Base-by-base conservation (phyloP, 2,113 vertebrate genomes). In the Cathartes aura region DNA sequence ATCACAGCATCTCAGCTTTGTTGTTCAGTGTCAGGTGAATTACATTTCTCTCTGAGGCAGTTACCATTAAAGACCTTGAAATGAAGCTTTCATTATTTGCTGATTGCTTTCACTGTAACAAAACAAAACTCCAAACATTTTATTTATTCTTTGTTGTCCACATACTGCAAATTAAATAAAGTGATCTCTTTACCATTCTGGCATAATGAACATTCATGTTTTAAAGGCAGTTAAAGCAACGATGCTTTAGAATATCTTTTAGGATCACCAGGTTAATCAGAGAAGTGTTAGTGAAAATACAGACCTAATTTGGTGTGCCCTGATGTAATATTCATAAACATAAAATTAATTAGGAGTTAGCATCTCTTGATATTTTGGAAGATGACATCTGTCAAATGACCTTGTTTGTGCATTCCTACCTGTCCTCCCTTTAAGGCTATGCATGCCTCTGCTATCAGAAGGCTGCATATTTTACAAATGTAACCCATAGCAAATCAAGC, bases 51-150 rank as follows among this genome's bases (percentile, higher is more conserved):
- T 97, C 64, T 9, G 26, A 76, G 58, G 78, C 91, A 85, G 83
- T 94, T 91, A 76, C 43, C 0, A 0, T 71, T 96, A 95, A 95
- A 88, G 92, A 95, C 90, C 82, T 91, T 94, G 95, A 95, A 97
- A 96, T 78, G 53, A 90, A 94, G 67, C 71, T 94, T 93, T 90
- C 81, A 62, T 95, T 84, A 50, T 85, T 96, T 93, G 40, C 76
- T 91, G 52, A 76, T 91, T 93, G 53, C 60, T 92, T 94, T 81
- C 59, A 40, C 50, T 47, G 23, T 74, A 43, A 64, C 52, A 91
- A 93, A 95, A 67, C 16, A 79, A 84, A 96, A 52, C 43, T 52
- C 43, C 50, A 75, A 79, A 22, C 8, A 62, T 85, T 94, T 87
- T 62, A 27, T 58, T 72, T 76, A 73, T 88, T 58, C 42, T 76